Conservation (phyloP, 2,888 invertebrate genomes). For the Agonum fuliginosum region DNA sequence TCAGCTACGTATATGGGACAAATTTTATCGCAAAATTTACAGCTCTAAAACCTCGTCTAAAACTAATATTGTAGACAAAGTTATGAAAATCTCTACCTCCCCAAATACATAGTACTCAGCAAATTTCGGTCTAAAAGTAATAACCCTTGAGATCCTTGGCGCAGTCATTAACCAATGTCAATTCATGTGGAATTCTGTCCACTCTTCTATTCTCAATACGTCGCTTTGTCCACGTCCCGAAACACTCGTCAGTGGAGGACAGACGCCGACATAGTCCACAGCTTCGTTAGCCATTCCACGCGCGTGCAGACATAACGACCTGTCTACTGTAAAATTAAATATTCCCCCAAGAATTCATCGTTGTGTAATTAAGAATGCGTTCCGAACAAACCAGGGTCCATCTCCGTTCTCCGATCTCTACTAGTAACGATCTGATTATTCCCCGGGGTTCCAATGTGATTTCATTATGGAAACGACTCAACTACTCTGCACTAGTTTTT, state of each 20-base stretch:
- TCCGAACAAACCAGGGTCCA: constrained; percentile 29
- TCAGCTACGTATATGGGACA: no score
- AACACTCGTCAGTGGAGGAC: not conserved
- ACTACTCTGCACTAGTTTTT: constrained; percentile 4
- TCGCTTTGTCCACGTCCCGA: constrained; percentile 38
- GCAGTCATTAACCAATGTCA: constrained; percentile 30
- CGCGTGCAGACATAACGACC: constrained; percentile 58
- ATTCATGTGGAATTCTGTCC: constrained; percentile 20
- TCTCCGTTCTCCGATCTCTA: constrained; percentile 24
- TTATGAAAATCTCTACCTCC: no score
- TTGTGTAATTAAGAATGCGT: constrained; percentile 58
- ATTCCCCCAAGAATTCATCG: constrained; percentile 60
- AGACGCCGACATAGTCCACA: not conserved
- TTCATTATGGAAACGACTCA: constrained; percentile 46
- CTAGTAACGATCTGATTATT: constrained; percentile 58
- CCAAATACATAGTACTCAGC: no score
- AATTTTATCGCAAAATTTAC: no score
- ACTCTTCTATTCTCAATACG: constrained; percentile 35
- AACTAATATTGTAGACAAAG: no score
- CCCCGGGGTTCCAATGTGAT: constrained; percentile 51
- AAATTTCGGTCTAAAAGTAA: constrained; percentile 2
- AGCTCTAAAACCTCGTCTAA: no score
- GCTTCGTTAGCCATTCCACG: constrained; percentile 54
- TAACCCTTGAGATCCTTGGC: constrained; percentile 13
- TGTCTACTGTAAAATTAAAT: constrained; percentile 60